Evolutionary conservation across 2,797 vertebrate species (phyloP).

Genomic region (Uromys caudimaculatus): DNA sequence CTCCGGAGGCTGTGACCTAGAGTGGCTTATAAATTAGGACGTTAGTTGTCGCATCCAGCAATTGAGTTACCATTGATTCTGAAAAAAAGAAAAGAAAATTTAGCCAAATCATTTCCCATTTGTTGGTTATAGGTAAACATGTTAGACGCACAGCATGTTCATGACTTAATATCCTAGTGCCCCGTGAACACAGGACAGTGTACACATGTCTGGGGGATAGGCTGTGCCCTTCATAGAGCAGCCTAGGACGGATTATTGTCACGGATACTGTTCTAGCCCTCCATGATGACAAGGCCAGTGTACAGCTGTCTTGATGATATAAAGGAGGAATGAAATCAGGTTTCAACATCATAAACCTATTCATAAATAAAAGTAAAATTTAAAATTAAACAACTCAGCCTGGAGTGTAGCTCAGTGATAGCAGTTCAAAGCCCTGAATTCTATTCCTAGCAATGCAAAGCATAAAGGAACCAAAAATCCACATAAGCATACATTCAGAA

Average conservation of each 20-base stretch:
- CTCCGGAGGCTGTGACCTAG: too few species aligned
- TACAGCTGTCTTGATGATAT: neutral
- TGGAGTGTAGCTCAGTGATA: neutral
- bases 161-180: neutral
- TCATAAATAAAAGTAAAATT: conserved; percentile 6
- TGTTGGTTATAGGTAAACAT: neutral
- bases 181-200: neutral
- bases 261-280: neutral
- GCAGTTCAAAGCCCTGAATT: neutral
- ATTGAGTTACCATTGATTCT: too few species aligned
- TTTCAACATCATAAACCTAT: conserved; percentile 5
- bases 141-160: neutral
- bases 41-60: too few species aligned
- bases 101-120: neutral
- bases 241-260: neutral
- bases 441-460: neutral
- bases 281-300: neutral
- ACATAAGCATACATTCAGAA: neutral
- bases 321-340: neutral
- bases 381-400: neutral
- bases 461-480: neutral
- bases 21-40: too few species aligned
- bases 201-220: neutral
- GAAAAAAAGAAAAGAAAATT: neutral
- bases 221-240: neutral